Evolutionary conservation across 2,888 invertebrate genomes (phyloP).

Genomic region (Asteroscopus sphinx): DNA sequence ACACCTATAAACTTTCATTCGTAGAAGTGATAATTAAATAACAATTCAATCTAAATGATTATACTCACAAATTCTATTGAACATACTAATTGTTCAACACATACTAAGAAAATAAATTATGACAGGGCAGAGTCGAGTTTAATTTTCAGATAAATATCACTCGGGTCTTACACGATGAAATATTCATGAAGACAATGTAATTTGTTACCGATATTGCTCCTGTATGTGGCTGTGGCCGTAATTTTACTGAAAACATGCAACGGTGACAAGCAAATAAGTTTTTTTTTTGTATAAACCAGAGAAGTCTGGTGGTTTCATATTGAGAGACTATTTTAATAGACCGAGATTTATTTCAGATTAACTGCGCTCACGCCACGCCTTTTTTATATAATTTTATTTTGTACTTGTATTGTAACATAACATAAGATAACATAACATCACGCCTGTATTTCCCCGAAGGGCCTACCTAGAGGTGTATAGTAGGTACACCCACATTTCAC

Average conservation of each 20-base stretch:
- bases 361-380: too few relatives aligned
- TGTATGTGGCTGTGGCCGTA: slow-evolving; percentile 52
- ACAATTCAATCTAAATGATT: neutral
- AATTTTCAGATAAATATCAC: slow-evolving; percentile 75
- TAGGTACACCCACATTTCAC: too few relatives aligned
- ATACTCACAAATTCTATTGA: neutral
- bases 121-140: slow-evolving; percentile 60
- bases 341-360: too few relatives aligned
- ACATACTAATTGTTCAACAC: neutral
- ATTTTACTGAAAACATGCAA: slow-evolving; percentile 51
- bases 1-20: neutral
- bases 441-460: too few relatives aligned
- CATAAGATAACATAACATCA: too few relatives aligned
- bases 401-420: too few relatives aligned
- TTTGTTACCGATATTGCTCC: slow-evolving; percentile 76
- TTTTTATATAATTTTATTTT: too few relatives aligned
- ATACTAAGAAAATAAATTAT: slow-evolving; percentile 28
- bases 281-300: slow-evolving; percentile 47
- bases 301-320: neutral
- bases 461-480: too few relatives aligned
- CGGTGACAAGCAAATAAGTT: slow-evolving; percentile 58
- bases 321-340: neutral
- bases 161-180: slow-evolving; percentile 67
- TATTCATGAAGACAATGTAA: slow-evolving; percentile 81
- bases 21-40: neutral